These are phyloP conservation scores for Rhingia campestris DNA, from an alignment of 2,888 invertebrate species.

Conservation along the genomic window DNA sequence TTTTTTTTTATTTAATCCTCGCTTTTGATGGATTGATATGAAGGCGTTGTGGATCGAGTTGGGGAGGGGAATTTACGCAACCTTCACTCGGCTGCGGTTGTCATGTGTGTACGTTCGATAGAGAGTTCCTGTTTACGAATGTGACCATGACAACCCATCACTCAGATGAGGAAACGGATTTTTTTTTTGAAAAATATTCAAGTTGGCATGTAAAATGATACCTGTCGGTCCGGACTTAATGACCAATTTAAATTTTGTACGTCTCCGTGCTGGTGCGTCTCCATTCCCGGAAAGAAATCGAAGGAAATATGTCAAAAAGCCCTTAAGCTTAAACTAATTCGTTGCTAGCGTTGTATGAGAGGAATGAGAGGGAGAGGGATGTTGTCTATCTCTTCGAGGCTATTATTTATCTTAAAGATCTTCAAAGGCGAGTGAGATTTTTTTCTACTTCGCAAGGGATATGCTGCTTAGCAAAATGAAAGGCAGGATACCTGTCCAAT, in stretches of 20 bases:
- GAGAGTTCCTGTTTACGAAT: slow-evolving; percentile 26
- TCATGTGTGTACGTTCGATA: slow-evolving; percentile 12
- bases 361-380: too few species aligned
- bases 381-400: too few species aligned
- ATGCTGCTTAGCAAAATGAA: too few species aligned
- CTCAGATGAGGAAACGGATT: slow-evolving; percentile 44
- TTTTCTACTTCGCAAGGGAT: too few species aligned
- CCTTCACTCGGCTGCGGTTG: slow-evolving; percentile 8
- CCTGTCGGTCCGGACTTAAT: slow-evolving; percentile 60
- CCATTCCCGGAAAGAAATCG: too few species aligned
- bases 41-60: slow-evolving; percentile 35
- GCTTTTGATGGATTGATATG: slow-evolving; percentile 57
- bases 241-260: slow-evolving; percentile 37
- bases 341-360: too few species aligned
- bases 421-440: too few species aligned
- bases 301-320: too few species aligned
- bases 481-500: too few species aligned
- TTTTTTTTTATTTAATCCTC: slow-evolving; percentile 10
- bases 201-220: slow-evolving; percentile 67
- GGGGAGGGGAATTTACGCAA: slow-evolving; percentile 24
- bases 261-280: too few species aligned
- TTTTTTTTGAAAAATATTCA: slow-evolving; percentile 13
- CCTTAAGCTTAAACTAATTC: too few species aligned
- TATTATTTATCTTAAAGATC: too few species aligned
- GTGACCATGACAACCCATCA: slow-evolving; percentile 63